Base-by-base conservation (phyloP, 2,888 invertebrate genomes). In the Disparrhopalites patrizii region DNA sequence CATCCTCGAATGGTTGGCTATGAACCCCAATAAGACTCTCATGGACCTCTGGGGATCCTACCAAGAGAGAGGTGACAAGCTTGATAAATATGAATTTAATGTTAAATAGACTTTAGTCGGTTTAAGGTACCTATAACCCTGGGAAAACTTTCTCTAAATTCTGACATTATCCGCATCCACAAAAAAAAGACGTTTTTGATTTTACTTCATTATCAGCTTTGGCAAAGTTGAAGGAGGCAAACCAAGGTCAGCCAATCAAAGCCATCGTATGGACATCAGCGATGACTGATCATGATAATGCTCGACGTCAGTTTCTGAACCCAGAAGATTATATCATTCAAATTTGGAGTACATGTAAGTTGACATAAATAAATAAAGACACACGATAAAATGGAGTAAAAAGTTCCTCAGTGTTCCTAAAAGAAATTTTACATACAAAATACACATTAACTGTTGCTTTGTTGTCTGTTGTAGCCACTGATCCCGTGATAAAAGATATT, bases 181-280 rank as follows among this genome's bases (percentile, higher is more conserved):
- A 61, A 28, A 25, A 15, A 13, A 57, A 43, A 30, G 55, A 58
- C 56, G 23, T 5, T 47, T 62, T 38, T 47, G 10, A 36, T 15
- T 52, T 3, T 52, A 52, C 10, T 15, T 25, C 15, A 54, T 31
- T 30, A 40, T 5, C 57, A 68, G 70, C 73, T 5, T 50, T 68
- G 1, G 18, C 58, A 33, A 68, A 72, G 36, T 54, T 73, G 7
- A 68, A 70, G 57, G 64, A 63, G 27, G 72, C 72, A 0, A 66
- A 64, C 27, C 36, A 64, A n/a, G 77, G 84, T 0, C 82, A 83
- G 68, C 80, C 83, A 62, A 78, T 87, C 1, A 87, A 87, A 78
- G 79, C 86, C 5, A 84, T 91, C 47, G 77, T 92, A 70, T 93
- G 92, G 92, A 91, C 91, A 0, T 91, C 90, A 76, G 86, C 85